A percentile compares a stretch with the other conserved stretches of the same genome.
These are phyloP conservation scores for Vanacampus margaritifer DNA, from an alignment of 2,113 vertebrate genomes.

Conservation along the genomic window DNA sequence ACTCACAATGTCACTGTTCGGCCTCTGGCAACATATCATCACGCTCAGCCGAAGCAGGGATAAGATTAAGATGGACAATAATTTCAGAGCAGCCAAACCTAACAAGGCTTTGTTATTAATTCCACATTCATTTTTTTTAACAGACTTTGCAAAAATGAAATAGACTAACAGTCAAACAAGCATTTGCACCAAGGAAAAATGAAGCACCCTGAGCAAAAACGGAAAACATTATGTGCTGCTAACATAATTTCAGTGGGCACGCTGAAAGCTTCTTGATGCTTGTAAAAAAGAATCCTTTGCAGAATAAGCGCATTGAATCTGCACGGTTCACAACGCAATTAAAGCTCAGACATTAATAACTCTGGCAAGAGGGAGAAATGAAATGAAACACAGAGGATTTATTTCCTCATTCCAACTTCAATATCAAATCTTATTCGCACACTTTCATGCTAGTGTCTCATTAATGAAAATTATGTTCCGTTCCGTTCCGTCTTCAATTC, in stretches of 20 bases:
- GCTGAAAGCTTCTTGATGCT: slow-evolving; percentile 45
- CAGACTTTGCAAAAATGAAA: slow-evolving; percentile 32
- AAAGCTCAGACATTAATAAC: slow-evolving; percentile 58
- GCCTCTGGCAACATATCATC: slow-evolving; percentile 3
- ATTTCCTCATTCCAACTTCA: slow-evolving; percentile 42
- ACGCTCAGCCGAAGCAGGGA: slow-evolving; percentile 2
- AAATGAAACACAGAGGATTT: slow-evolving; percentile 54
- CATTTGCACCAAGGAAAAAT: slow-evolving; percentile 22
- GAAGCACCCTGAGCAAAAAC: slow-evolving; percentile 12
- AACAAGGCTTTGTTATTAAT: slow-evolving; percentile 27
- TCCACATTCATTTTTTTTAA: slow-evolving; percentile 23
- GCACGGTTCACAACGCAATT: slow-evolving; percentile 55
- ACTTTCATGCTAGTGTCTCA: slow-evolving; percentile 13
- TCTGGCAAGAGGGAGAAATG: slow-evolving; percentile 37
- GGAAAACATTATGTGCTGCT: slow-evolving; percentile 20
- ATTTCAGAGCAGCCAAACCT: background rate
- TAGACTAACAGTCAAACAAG: slow-evolving; percentile 22
- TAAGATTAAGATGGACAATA: slow-evolving; percentile 13
- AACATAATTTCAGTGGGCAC: background rate
- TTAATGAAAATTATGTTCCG: background rate
- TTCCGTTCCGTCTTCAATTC: too few species aligned
- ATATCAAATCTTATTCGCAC: slow-evolving; percentile 43
- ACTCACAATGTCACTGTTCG: background rate
- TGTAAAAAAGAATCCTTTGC: slow-evolving; percentile 20
- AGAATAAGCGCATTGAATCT: slow-evolving; percentile 39